Conservation (phyloP, 2,888 invertebrate genomes). For the Spatulosminthurus flaviceps region DNA sequence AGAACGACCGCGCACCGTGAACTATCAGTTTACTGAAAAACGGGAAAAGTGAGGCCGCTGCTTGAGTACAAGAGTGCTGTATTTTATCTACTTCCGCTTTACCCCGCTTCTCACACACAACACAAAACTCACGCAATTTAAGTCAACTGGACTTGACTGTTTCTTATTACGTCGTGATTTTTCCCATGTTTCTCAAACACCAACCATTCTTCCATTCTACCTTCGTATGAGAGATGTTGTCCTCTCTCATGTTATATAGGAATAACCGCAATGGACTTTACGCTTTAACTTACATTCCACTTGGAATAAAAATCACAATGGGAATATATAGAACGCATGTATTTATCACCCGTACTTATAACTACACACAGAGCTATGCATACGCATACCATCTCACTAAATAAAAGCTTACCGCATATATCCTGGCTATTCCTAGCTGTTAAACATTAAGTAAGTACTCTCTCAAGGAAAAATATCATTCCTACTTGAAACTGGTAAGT, state of each 20-base stretch:
- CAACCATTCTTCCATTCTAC: background rate
- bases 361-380: too few relatives aligned
- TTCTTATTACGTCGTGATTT: background rate
- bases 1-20: constrained; percentile 21
- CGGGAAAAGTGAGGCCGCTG: constrained; percentile 40
- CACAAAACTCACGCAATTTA: constrained; percentile 9
- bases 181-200: background rate
- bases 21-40: constrained; percentile 39
- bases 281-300: constrained; percentile 8
- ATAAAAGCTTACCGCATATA: too few relatives aligned
- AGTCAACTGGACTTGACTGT: constrained; percentile 6
- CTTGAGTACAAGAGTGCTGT: background rate
- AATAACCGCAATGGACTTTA: background rate
- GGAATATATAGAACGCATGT: background rate
- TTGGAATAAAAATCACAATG: background rate
- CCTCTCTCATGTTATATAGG: too few relatives aligned
- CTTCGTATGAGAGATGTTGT: too few relatives aligned
- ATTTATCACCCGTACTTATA: too few relatives aligned
- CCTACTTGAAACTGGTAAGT: too few relatives aligned
- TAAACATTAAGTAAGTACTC: too few relatives aligned
- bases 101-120: background rate
- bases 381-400: too few relatives aligned
- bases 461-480: too few relatives aligned
- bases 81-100: constrained; percentile 26
- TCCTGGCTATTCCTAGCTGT: too few relatives aligned